Conservation (phyloP, 2,113 vertebrate species). For the Saguinus midas region DNA sequence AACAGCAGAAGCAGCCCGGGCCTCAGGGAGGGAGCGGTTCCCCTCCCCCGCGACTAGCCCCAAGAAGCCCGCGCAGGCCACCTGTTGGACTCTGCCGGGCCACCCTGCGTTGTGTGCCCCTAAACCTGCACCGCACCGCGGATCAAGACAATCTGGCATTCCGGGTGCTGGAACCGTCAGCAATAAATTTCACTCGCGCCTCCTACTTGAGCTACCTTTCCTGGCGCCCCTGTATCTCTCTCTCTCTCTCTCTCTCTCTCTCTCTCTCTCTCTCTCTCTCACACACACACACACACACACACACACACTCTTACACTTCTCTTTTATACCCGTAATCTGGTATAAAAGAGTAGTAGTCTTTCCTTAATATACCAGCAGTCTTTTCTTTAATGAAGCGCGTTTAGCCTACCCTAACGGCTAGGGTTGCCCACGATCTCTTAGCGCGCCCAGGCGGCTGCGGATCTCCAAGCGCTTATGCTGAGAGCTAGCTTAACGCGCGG, state of each 20-base stretch:
- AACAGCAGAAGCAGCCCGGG: not conserved
- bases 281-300: not conserved
- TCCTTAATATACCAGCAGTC: slow-evolving; percentile 21
- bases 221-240: not conserved
- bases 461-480: slow-evolving; percentile 62
- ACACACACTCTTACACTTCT: not conserved
- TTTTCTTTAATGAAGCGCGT: not conserved
- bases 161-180: not conserved
- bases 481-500: slow-evolving; percentile 29
- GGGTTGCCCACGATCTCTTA: slow-evolving; percentile 31
- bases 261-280: too few relatives aligned
- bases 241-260: not conserved
- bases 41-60: not conserved
- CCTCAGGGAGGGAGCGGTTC: not conserved
- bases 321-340: too few relatives aligned
- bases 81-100: slow-evolving; percentile 62
- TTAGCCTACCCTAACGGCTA: not conserved
- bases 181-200: not conserved
- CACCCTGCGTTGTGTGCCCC: not conserved
- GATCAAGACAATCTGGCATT: not conserved
- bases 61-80: slow-evolving; percentile 39
- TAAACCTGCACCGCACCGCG: not conserved
- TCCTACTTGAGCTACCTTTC: not conserved
- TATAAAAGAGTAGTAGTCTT: too few relatives aligned
- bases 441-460: slow-evolving; percentile 53